Base-by-base conservation (phyloP, 2,888 invertebrate genomes). In the Scaptomyza polygonia region DNA sequence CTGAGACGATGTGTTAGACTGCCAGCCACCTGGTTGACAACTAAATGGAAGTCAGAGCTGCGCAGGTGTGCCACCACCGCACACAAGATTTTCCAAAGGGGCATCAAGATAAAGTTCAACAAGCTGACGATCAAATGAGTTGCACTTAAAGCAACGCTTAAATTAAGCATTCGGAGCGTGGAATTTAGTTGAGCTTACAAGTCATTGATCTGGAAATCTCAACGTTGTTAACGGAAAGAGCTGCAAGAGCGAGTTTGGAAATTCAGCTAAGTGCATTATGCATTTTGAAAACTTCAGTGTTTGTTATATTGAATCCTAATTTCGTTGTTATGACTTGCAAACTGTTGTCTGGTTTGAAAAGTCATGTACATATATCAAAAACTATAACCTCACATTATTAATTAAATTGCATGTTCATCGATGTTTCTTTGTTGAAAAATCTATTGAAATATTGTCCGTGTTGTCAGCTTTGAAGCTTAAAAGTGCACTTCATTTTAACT, bases 21-120 rank as follows among this genome's bases (percentile, higher is more conserved):
- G 56, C 25, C 40, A 25, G 61, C 29, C 69, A 72, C 55, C 53
- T 74, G 63, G 63, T 69, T 62, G 58, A 36, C 36, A 67, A 14
- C 40, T 40, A 57, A 45, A 43, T 66, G 48, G 73, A 40, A 57
- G 59, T 66, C 53, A 45, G 42, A 52, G 76, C 51, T 75, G 75
- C 53, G 57, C 74, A 72, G 76, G 72, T 76, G 72, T 59, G 74
- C 40, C 55, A 43, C 27, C 32, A 43, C n/a, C n/a, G n/a, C n/a
- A n/a, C n/a, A 54, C 29, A 55, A 59, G 56, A 63, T 66, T 62
- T 62, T 12, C 29, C 30, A 61, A 49, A 39, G 64, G 68, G 76
- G 45, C 51, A 58, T 58, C 30, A 14, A 70, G 67, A 73, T 73
- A 52, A 64, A 64, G 63, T 59, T 80, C 67, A 66, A 68, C 55